Conservation (phyloP, 2,797 vertebrate species). For the Gallinago stenura region DNA sequence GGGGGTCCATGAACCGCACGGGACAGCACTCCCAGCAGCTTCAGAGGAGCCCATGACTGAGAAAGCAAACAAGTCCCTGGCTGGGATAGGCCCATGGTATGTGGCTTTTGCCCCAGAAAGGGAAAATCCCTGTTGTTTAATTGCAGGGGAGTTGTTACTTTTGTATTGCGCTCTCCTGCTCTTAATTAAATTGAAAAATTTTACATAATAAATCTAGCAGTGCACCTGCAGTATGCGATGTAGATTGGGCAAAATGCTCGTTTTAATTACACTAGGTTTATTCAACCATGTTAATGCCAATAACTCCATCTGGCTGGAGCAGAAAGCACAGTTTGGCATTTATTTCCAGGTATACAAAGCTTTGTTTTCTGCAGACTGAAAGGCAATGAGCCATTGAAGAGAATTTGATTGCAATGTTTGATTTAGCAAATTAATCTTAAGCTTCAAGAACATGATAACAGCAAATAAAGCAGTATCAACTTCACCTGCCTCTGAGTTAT, state of each 20-base stretch:
- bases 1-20: accelerated
- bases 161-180: neutral
- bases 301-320: slow-evolving; percentile 48
- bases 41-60: neutral
- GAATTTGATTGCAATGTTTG: slow-evolving; percentile 10
- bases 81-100: neutral
- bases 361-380: slow-evolving; percentile 5
- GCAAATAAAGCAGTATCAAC: neutral
- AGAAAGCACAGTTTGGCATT: neutral
- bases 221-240: slow-evolving; percentile 12
- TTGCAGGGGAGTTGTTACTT: neutral
- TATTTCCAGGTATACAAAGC: slow-evolving; percentile 26
- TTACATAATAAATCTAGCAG: neutral
- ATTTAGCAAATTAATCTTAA: slow-evolving; percentile 31
- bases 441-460: neutral
- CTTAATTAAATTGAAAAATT: slow-evolving; percentile 28
- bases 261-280: slow-evolving; percentile 48
- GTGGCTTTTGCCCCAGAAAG: neutral
- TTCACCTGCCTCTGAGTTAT: neutral
- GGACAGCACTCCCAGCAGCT: neutral
- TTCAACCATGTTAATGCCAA: slow-evolving; percentile 15
- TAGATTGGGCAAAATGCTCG: neutral
- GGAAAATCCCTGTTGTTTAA: slow-evolving; percentile 8
- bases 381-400: neutral
- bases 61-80: neutral